Conservation (phyloP, 2,113 vertebrate genomes). For the Ramphastos sulfuratus region DNA sequence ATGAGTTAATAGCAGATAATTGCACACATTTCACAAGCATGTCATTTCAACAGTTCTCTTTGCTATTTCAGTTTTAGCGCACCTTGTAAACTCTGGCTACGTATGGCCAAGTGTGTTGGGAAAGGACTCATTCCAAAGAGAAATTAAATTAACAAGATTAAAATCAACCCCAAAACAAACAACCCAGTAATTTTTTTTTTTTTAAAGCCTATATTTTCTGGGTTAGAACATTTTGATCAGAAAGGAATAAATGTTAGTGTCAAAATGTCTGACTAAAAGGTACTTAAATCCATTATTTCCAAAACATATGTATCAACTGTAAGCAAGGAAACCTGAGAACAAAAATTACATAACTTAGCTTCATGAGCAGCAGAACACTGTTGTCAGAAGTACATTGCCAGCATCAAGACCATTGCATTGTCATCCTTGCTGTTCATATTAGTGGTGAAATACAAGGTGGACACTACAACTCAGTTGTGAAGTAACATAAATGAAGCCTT, state of each 20-base stretch:
- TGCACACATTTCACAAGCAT: constrained; percentile 55
- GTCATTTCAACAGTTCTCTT: constrained; percentile 46
- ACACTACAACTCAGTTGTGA: neutral
- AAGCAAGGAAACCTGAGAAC: neutral
- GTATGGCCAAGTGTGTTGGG: neutral
- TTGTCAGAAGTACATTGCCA: neutral
- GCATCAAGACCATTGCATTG: neutral
- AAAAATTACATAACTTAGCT: neutral
- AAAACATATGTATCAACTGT: neutral
- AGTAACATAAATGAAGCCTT: neutral
- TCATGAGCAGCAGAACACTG: neutral
- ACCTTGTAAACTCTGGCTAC: constrained; percentile 41
- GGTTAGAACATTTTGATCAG: neutral
- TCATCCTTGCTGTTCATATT: neutral
- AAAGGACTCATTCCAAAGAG: neutral
- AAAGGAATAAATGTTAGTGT: neutral
- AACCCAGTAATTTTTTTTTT: too few relatives aligned
- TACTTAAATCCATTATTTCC: neutral
- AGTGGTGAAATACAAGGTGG: neutral
- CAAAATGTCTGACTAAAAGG: neutral
- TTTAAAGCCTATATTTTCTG: neutral
- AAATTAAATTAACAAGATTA: neutral
- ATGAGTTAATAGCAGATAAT: constrained; percentile 70
- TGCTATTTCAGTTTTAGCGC: constrained; percentile 50
- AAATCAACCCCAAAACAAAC: neutral